Conservation (phyloP, 2,797 vertebrate genomes). For the Mus caroli region DNA sequence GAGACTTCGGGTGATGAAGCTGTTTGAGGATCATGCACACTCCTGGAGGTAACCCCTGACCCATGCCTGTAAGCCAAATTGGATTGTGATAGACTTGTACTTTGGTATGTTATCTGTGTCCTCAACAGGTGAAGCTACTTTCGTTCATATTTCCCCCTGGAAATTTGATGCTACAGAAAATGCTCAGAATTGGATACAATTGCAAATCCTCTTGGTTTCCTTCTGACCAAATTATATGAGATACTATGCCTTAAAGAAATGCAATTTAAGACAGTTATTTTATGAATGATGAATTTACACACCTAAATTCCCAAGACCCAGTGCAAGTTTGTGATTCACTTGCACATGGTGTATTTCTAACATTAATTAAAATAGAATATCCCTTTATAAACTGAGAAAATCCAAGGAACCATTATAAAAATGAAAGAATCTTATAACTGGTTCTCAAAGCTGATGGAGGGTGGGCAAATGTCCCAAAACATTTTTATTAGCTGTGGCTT, state of each 20-base stretch:
- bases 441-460: not conserved
- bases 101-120: not conserved
- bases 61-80: not conserved
- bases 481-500: slow-evolving; percentile 41
- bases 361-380: slow-evolving; percentile 8
- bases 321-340: not conserved
- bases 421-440: not conserved
- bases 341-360: not conserved
- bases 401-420: not conserved
- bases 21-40: not conserved
- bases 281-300: not conserved
- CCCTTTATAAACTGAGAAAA: not conserved
- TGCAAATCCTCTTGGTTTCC: slow-evolving; percentile 25
- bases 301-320: not conserved
- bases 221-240: slow-evolving; percentile 17
- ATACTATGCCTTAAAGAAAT: not conserved
- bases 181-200: not conserved
- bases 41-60: not conserved
- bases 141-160: not conserved
- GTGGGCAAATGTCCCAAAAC: slow-evolving; percentile 19
- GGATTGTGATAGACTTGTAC: not conserved
- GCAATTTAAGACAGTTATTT: slow-evolving; percentile 6
- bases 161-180: not conserved
- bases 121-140: not conserved
- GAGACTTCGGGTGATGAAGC: not conserved